Base-by-base conservation (phyloP, 2,797 vertebrate genomes). In the Myripristis jacobus region DNA sequence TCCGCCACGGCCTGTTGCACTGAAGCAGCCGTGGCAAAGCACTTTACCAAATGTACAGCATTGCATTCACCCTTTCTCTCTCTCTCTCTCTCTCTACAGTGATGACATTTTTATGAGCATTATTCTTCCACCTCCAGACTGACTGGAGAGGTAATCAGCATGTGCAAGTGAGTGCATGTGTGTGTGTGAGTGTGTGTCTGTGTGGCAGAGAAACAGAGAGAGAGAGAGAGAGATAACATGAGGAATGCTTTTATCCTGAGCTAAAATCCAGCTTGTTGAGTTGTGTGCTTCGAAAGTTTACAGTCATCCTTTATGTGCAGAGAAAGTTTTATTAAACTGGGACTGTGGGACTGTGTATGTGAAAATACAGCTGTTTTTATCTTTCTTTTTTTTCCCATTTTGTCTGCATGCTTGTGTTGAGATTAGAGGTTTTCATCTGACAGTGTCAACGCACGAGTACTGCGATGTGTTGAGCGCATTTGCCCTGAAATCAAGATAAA, bases 331-430 rank as follows among this genome's bases (percentile, higher is more conserved):
- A 88, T 85, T 88, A 85, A 84, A 83, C 70, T 79, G 79, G 83
- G 81, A 82, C 83, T 79, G 55, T 66, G 80, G 83, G 83, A 85
- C 70, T 50, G 31, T 51, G n/a, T 22, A 76, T 80, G 74, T 46
- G 79, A 83, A 27, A 87, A 80, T 79, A 52, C 89, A 91, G 85
- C 83, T 89, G 84, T 86, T 79, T 78, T 66, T n/a, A n/a, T n/a
- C n/a, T n/a, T n/a, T n/a, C n/a, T n/a, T n/a, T n/a, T n/a, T n/a
- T n/a, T n/a, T n/a, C n/a, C n/a, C n/a, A n/a, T n/a, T n/a, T n/a
- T n/a, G n/a, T 2, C 44, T 63, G 47, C 50, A 75, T 43, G 22
- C 79, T 38, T 70, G 64, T 51, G 64, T 76, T 4, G n/a, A 54
- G 73, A 79, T 63, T 61, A 29, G 44, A 22, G 61, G 62, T 24